These are phyloP conservation scores for Chlamydotis undulata DNA, from an alignment of 2,113 vertebrate genomes.

Conservation along the genomic window DNA sequence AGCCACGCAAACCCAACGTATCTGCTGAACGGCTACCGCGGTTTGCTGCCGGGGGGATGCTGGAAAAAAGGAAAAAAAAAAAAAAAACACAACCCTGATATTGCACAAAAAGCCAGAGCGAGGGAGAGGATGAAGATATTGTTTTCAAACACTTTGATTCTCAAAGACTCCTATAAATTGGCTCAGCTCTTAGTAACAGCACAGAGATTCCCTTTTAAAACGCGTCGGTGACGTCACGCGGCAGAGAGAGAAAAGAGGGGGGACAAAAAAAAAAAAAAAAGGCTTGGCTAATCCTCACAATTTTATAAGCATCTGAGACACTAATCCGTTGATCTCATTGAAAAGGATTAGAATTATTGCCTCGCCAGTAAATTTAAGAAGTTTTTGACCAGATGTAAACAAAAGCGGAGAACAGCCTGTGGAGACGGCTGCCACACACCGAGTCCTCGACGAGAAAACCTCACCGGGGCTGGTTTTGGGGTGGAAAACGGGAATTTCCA, in stretches of 20 bases:
- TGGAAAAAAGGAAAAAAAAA: slow-evolving; percentile 5
- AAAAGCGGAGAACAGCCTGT: not conserved
- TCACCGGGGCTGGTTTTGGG: not conserved
- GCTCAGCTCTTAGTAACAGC: not conserved
- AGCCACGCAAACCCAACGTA: slow-evolving; percentile 25
- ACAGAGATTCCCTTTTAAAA: not conserved
- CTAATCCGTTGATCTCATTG: slow-evolving; percentile 69
- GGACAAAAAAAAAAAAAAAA: too few species aligned
- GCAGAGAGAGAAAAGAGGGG: not conserved
- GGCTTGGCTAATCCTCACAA: slow-evolving; percentile 41
- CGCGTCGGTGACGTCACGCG: rapidly evolving
- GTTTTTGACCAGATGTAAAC: slow-evolving; percentile 36
- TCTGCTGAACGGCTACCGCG: not conserved
- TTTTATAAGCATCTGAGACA: slow-evolving; percentile 68
- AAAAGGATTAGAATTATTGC: slow-evolving; percentile 60
- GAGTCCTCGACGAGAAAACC: not conserved
- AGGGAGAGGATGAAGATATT: not conserved
- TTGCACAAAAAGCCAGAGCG: not conserved
- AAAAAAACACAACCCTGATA: not conserved
- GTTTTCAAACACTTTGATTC: not conserved
- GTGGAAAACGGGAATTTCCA: not conserved
- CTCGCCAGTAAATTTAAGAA: slow-evolving; percentile 28
- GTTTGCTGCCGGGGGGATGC: not conserved
- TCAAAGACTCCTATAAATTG: not conserved
- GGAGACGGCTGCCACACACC: not conserved